phyloP scores from a whole-genome alignment of 2,797 vertebrate genomes.

The Oryzias dopingdopingensis region DNA sequence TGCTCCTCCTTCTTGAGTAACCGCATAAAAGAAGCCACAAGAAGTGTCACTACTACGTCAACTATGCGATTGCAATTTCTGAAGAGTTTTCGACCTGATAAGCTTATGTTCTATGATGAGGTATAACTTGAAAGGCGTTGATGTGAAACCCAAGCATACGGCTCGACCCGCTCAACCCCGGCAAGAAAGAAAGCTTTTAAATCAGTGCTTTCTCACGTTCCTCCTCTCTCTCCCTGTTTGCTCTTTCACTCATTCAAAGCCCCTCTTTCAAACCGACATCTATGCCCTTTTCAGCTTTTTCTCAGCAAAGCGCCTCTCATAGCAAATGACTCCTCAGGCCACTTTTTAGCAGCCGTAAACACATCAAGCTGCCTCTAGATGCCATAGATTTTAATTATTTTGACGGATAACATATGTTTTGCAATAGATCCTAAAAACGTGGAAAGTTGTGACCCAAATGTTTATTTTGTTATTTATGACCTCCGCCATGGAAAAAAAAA shows the following conservation, averaged over 20 bases:
- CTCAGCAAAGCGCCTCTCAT: slow-evolving; percentile 22
- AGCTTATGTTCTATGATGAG: not conserved
- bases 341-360: not conserved
- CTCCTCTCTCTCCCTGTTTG: slow-evolving; percentile 14
- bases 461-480: too few species aligned
- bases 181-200: slow-evolving; percentile 17
- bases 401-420: too few species aligned
- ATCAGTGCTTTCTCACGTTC: slow-evolving; percentile 8
- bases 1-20: not conserved
- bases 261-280: slow-evolving; percentile 14
- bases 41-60: not conserved
- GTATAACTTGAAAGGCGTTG: slow-evolving; percentile 2
- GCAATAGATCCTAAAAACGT: too few species aligned
- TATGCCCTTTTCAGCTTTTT: slow-evolving; percentile 2
- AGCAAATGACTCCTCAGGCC: slow-evolving; percentile 8
- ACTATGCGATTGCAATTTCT: not conserved
- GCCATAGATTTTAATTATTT: too few species aligned
- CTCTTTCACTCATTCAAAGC: slow-evolving; percentile 22
- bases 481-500: too few species aligned
- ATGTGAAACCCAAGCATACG: slow-evolving; percentile 4
- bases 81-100: not conserved
- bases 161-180: not conserved
- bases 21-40: slow-evolving; percentile 9
- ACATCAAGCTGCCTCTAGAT: too few species aligned
- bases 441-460: too few species aligned